Evolutionary conservation across 2,797 vertebrate genomes (phyloP), one percentile per base, ranked within the genome.

Genomic region (Phoebastria nigripes): DNA sequence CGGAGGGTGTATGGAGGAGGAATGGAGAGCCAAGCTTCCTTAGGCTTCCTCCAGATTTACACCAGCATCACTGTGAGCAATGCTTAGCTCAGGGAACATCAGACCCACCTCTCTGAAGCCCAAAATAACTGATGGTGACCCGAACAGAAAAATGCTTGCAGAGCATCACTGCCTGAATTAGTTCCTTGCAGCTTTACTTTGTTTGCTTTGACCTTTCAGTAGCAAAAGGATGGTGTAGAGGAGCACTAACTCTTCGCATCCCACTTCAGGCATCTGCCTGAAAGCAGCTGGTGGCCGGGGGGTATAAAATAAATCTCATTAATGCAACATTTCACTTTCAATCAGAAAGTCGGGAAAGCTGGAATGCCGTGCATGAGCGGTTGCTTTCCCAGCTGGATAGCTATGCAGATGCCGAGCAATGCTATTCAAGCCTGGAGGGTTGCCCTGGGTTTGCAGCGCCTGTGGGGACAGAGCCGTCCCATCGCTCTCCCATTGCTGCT

Each of bases 331-430:
- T 93, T 74, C 72, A 16, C 39, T 95, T 73, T 15, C 44, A 35
- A 5, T 28, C 15, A 67, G 70, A 78, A 89, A 59, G 84, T 8
- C 3, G 2, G 89, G 59, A 79, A 89, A 90, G 65, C 69, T 4
- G 5, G 71, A 90, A 61, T 0, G 1, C 41, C 0, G 0, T 8
- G 44, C 19, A 35, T 4, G 4, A 90, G 46, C 3, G 0, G n/a
- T n/a, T 59, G 80, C 52, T 87, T 49, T 88, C 56, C 82, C 91
- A 85, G 67, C 59, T 70, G 63, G 55, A 35, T 21, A 70, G 42
- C 33, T 6, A 6, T 17, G 76, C 78, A 52, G 78, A 61, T n/a
- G 29, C 46, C 0, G 1, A 74, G 59, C 11, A 9, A 28, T 5
- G 3, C 39, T 52, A 2, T 49, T 65, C 33, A 52, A 61, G 46